A percentile compares a stretch with the other conserved stretches of the same genome.
These are phyloP conservation scores for Isoperla grammatica DNA, from an alignment of 2,888 invertebrate species.

Conservation along the genomic window DNA sequence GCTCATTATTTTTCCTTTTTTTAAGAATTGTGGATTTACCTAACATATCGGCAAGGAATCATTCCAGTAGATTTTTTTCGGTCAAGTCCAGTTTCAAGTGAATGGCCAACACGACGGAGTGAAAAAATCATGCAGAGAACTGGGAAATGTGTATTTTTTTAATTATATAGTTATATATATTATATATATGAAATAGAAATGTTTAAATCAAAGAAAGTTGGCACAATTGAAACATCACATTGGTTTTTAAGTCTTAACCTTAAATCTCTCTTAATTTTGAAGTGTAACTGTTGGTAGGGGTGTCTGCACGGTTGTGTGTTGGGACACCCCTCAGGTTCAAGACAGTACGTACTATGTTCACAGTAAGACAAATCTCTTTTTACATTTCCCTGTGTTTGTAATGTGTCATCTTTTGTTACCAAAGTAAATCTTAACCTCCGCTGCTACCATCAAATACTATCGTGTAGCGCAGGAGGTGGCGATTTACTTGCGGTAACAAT, in stretches of 20 bases:
- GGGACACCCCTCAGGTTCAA: not conserved
- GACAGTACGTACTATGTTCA: too few relatives aligned
- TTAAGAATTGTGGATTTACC: slow-evolving; percentile 21
- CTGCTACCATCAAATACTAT: too few relatives aligned
- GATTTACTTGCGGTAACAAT: too few relatives aligned
- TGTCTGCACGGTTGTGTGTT: not conserved
- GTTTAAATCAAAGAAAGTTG: slow-evolving; percentile 6
- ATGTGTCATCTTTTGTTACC: not conserved
- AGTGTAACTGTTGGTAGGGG: not conserved
- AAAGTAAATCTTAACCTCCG: too few relatives aligned
- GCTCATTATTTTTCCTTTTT: slow-evolving; percentile 8
- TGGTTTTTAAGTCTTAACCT: slow-evolving; percentile 9
- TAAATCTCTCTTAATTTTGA: slow-evolving; percentile 16
- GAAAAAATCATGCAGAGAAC: not conserved
- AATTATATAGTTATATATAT: slow-evolving; percentile 2
- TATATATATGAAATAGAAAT: not conserved
- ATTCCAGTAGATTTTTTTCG: slow-evolving; percentile 27
- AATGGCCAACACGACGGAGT: not conserved
- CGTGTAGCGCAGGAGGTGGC: too few relatives aligned
- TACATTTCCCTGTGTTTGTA: slow-evolving; percentile 2
- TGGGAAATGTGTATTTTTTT: slow-evolving; percentile 19
- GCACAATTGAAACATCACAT: slow-evolving; percentile 22
- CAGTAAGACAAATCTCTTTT: not conserved
- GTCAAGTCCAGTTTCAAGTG: slow-evolving; percentile 3
- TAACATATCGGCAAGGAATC: slow-evolving; percentile 32